Conservation (phyloP, 2,113 vertebrate species). For the Anhinga anhinga region DNA sequence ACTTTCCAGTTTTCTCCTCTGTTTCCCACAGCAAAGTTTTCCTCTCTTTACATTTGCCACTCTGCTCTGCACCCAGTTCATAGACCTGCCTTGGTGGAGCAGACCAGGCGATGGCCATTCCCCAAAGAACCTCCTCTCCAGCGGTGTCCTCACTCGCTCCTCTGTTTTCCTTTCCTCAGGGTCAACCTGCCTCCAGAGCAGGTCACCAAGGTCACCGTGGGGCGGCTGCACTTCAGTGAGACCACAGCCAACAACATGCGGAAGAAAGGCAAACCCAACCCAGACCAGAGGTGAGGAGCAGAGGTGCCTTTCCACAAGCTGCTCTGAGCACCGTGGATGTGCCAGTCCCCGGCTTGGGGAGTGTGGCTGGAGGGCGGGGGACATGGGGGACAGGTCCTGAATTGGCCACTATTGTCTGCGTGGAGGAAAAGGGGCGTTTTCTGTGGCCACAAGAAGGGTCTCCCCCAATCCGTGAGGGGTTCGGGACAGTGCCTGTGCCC, state of each 20-base stretch:
- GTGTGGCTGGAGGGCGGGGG: not conserved
- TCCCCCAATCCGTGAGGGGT: fast-evolving
- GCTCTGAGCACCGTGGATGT: fast-evolving
- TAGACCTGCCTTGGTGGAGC: not conserved
- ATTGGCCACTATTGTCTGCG: not conserved
- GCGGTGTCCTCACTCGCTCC: fast-evolving
- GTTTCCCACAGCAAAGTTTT: not conserved
- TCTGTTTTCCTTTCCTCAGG: slow-evolving; percentile 62
- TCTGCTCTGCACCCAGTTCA: not conserved
- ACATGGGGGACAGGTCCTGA: not conserved
- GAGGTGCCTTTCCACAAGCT: fast-evolving
- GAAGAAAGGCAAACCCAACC: slow-evolving; percentile 98
- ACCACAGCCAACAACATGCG: slow-evolving; percentile 99
- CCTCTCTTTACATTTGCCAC: not conserved
- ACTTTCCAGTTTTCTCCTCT: not conserved
- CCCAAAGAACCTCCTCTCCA: not conserved
- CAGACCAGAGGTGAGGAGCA: slow-evolving; percentile 89
- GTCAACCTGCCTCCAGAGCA: slow-evolving; percentile 93
- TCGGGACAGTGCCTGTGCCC: not conserved
- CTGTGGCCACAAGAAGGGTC: not conserved
- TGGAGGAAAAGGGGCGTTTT: not conserved
- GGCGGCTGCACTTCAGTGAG: slow-evolving; percentile 95
- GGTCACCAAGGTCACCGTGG: slow-evolving; percentile 98
- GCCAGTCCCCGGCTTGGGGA: not conserved
- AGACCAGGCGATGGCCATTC: not conserved